Percentiles rank a stretch among this genome's conserved stretches.
These are phyloP conservation scores for Paratrypauchen microcephalus DNA, from an alignment of 2,797 vertebrate species.

Conservation along the genomic window DNA sequence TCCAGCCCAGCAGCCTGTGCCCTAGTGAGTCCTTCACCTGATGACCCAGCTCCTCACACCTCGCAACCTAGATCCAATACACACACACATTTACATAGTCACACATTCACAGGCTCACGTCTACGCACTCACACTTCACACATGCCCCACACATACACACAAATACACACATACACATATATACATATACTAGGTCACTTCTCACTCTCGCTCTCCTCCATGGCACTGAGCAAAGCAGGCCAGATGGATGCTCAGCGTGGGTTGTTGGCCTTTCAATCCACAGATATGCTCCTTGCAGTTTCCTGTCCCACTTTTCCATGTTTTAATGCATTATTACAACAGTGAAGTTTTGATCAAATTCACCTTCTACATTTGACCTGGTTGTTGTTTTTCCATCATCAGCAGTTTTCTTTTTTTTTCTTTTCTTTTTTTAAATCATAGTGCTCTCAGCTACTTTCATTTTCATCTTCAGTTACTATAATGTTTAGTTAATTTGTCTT, in stretches of 20 bases:
- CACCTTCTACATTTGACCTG: background rate
- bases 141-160: constrained; percentile 48
- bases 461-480: no score
- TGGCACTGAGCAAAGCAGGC: constrained; percentile 49
- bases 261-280: constrained; percentile 72
- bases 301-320: constrained; percentile 37
- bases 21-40: constrained; percentile 40
- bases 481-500: no score
- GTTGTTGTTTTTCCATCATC: background rate
- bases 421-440: background rate
- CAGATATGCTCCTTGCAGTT: constrained; percentile 55
- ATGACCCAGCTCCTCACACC: constrained; percentile 24
- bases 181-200: constrained; percentile 43
- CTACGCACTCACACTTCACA: constrained; percentile 28
- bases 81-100: constrained; percentile 6
- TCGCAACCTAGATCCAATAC: background rate
- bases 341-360: background rate
- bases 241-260: constrained; percentile 77
- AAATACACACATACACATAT: constrained; percentile 32
- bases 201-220: constrained; percentile 40
- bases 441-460: background rate
- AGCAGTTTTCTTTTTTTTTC: background rate
- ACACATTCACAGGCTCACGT: background rate
- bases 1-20: constrained; percentile 22
- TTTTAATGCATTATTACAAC: constrained; percentile 3